Percentiles rank a stretch among this genome's conserved stretches.
Evolutionary conservation across 2,797 vertebrate genomes (phyloP).

Genomic region (Amniataba percoides): DNA sequence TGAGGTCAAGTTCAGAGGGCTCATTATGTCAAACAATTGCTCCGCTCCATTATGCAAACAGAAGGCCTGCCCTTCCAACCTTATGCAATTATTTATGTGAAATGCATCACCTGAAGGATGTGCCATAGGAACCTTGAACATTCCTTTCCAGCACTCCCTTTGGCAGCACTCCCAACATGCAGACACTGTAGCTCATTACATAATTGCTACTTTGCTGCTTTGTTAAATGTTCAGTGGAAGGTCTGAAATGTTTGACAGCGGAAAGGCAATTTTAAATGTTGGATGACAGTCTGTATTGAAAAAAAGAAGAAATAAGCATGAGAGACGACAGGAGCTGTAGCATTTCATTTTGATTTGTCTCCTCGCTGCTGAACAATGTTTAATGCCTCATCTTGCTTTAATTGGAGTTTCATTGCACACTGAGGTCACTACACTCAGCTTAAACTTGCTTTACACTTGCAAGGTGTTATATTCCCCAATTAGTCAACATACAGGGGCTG

Average conservation of each 20-base stretch:
- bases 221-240: constrained; percentile 45
- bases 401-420: constrained; percentile 41
- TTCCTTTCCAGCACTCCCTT: constrained; percentile 15
- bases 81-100: constrained; percentile 13
- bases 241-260: constrained; percentile 24
- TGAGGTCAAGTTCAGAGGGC: not conserved
- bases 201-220: constrained; percentile 42
- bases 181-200: constrained; percentile 11
- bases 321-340: constrained; percentile 16
- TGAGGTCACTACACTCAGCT: constrained; percentile 41
- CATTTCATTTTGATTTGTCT: constrained; percentile 23
- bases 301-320: not conserved
- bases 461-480: constrained; percentile 52
- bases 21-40: not conserved
- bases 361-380: constrained; percentile 25
- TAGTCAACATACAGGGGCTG: constrained; percentile 34
- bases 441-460: constrained; percentile 54
- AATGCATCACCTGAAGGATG: constrained; percentile 18
- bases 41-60: not conserved
- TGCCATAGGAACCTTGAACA: not conserved
- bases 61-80: not conserved
- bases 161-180: constrained; percentile 15
- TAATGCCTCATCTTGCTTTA: constrained; percentile 48
- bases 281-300: constrained; percentile 19
- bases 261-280: constrained; percentile 22